A percentile compares a stretch with the other conserved stretches of the same genome.
phyloP scores from a whole-genome alignment of 2,797 vertebrate genomes.

The Cryptoprocta ferox region DNA sequence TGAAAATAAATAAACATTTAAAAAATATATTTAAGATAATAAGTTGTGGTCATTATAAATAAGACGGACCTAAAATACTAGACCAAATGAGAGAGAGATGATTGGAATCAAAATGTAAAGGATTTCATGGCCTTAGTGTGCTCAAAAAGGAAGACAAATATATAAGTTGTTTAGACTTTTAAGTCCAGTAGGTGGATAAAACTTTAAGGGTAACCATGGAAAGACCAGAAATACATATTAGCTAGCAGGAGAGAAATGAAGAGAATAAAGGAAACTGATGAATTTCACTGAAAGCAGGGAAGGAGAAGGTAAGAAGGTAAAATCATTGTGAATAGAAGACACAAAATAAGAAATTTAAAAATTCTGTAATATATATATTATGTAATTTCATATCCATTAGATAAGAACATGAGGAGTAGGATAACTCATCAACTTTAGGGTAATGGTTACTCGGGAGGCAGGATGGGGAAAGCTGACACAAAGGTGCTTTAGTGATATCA shows the following conservation, averaged over 20 bases:
- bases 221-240: not conserved
- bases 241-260: not conserved
- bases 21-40: not conserved
- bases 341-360: fast-evolving
- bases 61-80: not conserved
- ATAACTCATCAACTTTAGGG: not conserved
- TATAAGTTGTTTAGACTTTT: not conserved
- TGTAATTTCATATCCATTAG: not conserved
- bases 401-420: not conserved
- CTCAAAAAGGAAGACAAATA: not conserved
- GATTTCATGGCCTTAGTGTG: not conserved
- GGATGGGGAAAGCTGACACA: not conserved
- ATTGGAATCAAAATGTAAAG: not conserved
- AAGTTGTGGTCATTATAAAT: not conserved
- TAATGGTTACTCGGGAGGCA: not conserved
- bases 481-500: not conserved
- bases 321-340: not conserved
- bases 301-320: not conserved
- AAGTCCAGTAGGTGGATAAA: not conserved
- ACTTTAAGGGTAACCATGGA: not conserved
- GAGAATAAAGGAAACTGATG: not conserved
- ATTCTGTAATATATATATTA: not conserved
- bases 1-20: too few species aligned
- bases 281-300: not conserved
- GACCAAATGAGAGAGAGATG: not conserved